Evolutionary conservation across 1,140 invertebrate species (phyloP), one percentile per base, ranked within the genome.

Genomic region (Proales similis): DNA sequence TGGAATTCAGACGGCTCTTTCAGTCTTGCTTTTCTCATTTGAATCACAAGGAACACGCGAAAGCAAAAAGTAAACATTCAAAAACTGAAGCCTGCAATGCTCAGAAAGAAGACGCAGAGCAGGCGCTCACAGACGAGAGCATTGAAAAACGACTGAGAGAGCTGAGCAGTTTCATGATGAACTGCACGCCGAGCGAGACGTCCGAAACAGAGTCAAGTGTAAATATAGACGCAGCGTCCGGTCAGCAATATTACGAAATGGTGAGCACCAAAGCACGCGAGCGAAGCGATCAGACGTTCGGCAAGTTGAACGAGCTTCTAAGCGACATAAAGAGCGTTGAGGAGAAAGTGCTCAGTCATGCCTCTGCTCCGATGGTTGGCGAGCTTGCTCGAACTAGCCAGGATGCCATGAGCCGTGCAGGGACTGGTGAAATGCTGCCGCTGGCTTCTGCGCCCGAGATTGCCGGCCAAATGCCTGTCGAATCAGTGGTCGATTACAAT

Each of bases 191-290:
- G 11, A 33, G 29, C 26, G 9, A 14, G 22, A 17, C n/a, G 11
- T 7, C 29, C 27, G 14, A 24, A 17, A 36, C 22, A 0, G 30
- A 12, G 11, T 42, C 51, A 22, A 57, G 36, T 6, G 20, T 42
- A 27, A 12, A 57, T 24, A 29, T 26, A 12, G 12, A 24, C 33
- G n/a, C n/a, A n/a, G n/a, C n/a, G n/a, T n/a, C n/a, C n/a, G n/a
- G n/a, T n/a, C n/a, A n/a, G n/a, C 33, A 36, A 17, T 57, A 43
- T 42, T 57, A 57, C 14, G 51, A 57, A 12, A 24, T 57, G 19
- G 20, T 57, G 7, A 27, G 26, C 20, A 14, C 39, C 39, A 6
- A 57, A 57, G 51, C 51, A n/a, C n/a, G n/a, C n/a, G n/a, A n/a
- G n/a, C 30, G 3, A 42, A 14, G 6, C 39, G 45, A 24, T 22